Conservation (phyloP, 2,888 invertebrate genomes). For the Carterocephalus palaemon region DNA sequence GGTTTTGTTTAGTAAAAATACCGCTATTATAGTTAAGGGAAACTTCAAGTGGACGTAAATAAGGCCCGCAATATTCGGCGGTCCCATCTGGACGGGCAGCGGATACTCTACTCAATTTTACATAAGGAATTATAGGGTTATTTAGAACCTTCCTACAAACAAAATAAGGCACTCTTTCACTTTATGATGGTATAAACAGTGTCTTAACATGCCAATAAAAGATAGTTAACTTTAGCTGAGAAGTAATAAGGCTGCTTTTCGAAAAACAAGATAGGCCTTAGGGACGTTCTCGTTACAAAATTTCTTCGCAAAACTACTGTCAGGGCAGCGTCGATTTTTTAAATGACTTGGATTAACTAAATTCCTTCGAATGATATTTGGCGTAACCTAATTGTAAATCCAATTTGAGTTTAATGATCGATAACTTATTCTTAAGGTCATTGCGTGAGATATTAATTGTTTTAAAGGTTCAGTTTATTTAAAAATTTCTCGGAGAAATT, state of each 20-base stretch:
- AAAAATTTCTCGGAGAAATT: no score
- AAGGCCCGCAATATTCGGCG: conserved; percentile 73
- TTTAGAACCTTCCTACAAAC: conserved; percentile 33
- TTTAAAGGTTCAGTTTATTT: not conserved
- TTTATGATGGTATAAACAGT: conserved; percentile 30
- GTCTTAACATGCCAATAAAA: conserved; percentile 49
- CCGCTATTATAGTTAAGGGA: conserved; percentile 59
- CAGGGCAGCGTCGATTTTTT: conserved; percentile 62
- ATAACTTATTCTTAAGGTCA: conserved; percentile 6
- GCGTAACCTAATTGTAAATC: conserved; percentile 53
- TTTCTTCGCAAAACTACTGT: conserved; percentile 63
- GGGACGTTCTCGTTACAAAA: conserved; percentile 51
- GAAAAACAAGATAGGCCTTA: conserved; percentile 38
- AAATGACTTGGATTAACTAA: conserved; percentile 66
- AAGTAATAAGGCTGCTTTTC: conserved; percentile 49
- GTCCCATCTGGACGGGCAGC: conserved; percentile 66
- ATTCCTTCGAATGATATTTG: conserved; percentile 55
- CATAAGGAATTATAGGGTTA: conserved; percentile 39
- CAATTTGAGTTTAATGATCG: conserved; percentile 38
- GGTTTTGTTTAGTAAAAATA: conserved; percentile 40
- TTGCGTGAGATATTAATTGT: not conserved
- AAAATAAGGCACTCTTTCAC: conserved; percentile 32
- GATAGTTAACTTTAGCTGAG: conserved; percentile 48
- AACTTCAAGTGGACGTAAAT: conserved; percentile 78
- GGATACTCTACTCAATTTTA: conserved; percentile 51